phyloP scores from a whole-genome alignment of 2,797 vertebrate species.

The Bufotes viridis region DNA sequence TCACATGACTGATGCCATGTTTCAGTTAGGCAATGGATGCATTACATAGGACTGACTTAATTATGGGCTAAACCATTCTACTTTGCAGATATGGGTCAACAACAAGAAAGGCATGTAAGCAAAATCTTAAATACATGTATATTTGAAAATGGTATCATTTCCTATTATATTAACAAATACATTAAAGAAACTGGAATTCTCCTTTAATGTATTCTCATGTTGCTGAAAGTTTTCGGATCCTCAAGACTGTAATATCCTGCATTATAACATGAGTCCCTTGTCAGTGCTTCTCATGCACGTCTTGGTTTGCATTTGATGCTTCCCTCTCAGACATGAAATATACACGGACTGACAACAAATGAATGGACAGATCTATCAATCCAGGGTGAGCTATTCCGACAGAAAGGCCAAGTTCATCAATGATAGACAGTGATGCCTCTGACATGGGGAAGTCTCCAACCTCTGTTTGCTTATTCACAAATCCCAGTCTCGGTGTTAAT shows the following conservation, averaged over 20 bases:
- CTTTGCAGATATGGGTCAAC: no score
- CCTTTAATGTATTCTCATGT: neutral
- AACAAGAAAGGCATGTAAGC: no score
- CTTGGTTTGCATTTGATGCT: constrained; percentile 11
- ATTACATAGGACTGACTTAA: no score
- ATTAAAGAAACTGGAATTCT: no score
- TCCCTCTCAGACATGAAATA: constrained; percentile 1
- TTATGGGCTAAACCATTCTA: no score
- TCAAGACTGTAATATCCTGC: neutral
- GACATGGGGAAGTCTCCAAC: constrained; percentile 4
- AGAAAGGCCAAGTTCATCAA: neutral
- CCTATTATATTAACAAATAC: no score
- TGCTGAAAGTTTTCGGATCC: neutral
- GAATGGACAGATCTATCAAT: neutral
- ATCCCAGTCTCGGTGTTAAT: neutral
- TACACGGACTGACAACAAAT: constrained; percentile 8
- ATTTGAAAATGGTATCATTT: no score
- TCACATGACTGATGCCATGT: no score
- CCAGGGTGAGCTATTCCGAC: neutral
- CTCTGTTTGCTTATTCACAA: constrained; percentile 1
- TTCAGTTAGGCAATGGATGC: no score
- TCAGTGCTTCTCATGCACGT: neutral
- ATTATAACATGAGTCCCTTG: neutral
- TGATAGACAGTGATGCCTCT: constrained; percentile 2
- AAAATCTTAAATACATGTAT: no score